phyloP scores from a whole-genome alignment of 2,797 vertebrate species.

The Bryconaethiops microstoma region DNA sequence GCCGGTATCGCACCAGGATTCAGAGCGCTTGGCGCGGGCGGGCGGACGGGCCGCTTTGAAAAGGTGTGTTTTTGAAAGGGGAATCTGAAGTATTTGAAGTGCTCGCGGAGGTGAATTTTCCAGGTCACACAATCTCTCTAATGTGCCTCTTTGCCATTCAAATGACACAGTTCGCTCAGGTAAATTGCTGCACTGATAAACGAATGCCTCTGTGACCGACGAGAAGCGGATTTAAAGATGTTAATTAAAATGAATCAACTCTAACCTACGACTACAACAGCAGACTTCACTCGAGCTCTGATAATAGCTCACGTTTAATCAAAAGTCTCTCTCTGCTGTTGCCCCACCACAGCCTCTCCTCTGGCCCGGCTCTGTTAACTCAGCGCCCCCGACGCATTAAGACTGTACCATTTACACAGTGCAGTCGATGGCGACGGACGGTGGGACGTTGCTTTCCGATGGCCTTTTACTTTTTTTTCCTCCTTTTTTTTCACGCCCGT shows the following conservation, averaged over 20 bases:
- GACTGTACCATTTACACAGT: constrained; percentile 46
- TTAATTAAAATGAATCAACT: constrained; percentile 37
- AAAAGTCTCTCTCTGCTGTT: constrained; percentile 3
- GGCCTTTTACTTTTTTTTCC: constrained; percentile 31
- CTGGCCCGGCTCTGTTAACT: constrained; percentile 37
- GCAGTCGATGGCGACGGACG: constrained; percentile 48
- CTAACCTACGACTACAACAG: constrained; percentile 23
- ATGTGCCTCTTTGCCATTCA: constrained; percentile 29
- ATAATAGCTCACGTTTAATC: constrained; percentile 37
- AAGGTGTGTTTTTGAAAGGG: neutral
- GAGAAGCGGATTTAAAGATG: constrained; percentile 11
- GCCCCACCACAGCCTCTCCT: constrained; percentile 19
- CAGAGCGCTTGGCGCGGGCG: neutral
- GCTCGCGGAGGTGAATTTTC: constrained; percentile 32
- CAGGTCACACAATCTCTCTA: constrained; percentile 13
- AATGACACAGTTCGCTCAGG: constrained; percentile 17
- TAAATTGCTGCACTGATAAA: constrained; percentile 15
- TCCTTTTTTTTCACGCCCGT: neutral
- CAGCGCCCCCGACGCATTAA: constrained; percentile 31
- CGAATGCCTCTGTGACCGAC: neutral
- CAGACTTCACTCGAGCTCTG: constrained; percentile 15
- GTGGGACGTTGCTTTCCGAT: constrained; percentile 34
- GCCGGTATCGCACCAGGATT: constrained; percentile 22
- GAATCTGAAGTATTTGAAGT: constrained; percentile 13
- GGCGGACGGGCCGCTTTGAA: neutral